Percentiles rank a stretch among this genome's conserved stretches.
Evolutionary conservation across 2,888 invertebrate species (phyloP).

Genomic region (Volucella zonaria): DNA sequence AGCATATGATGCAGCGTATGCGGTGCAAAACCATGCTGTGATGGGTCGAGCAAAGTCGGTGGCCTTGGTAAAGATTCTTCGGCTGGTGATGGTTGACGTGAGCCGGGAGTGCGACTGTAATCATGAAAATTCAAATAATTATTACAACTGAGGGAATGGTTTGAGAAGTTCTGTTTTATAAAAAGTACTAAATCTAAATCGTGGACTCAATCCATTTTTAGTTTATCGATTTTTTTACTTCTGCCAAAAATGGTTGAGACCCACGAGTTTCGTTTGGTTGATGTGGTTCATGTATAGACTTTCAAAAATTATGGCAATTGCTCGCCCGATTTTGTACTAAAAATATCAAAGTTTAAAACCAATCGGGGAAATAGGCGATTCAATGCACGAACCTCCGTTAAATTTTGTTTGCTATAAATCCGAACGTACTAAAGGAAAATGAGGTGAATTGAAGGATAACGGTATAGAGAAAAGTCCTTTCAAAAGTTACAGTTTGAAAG

Average conservation of each 20-base stretch:
- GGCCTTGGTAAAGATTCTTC: conserved; percentile 86
- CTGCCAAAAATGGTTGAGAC: conserved; percentile 1
- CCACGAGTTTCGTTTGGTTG: conserved; percentile 41
- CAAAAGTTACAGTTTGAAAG: too few species aligned
- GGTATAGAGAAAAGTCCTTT: too few species aligned
- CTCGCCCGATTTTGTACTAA: neutral
- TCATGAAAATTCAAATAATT: conserved; percentile 65
- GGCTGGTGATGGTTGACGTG: conserved; percentile 95
- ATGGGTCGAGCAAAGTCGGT: conserved; percentile 81
- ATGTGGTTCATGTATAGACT: conserved; percentile 27
- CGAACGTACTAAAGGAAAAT: too few species aligned
- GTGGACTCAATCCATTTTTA: conserved; percentile 46
- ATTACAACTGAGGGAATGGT: conserved; percentile 67
- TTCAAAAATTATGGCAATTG: neutral
- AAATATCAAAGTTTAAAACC: conserved; percentile 9
- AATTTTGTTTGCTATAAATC: conserved; percentile 4
- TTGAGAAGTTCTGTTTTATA: conserved; percentile 54
- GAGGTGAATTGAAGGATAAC: too few species aligned
- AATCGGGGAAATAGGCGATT: neutral
- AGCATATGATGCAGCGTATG: conserved; percentile 84
- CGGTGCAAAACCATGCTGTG: conserved; percentile 80
- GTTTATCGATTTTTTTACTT: neutral
- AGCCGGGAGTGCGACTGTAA: conserved; percentile 92
- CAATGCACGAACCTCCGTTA: neutral
- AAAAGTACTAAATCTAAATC: conserved; percentile 59